Conservation (phyloP, 2,797 vertebrate genomes). For the Erpetoichthys calabaricus region DNA sequence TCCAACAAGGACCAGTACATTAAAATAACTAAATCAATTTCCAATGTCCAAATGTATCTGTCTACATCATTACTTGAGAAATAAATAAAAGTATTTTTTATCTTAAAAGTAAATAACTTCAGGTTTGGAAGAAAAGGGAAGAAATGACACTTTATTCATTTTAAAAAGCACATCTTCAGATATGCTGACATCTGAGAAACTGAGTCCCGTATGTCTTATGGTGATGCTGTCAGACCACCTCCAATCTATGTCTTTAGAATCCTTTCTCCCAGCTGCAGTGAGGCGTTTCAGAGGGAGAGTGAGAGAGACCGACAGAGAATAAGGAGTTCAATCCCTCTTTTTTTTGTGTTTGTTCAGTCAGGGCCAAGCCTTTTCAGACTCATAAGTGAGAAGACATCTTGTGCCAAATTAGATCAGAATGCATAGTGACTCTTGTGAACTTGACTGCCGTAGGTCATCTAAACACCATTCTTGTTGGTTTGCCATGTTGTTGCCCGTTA, state of each 20-base stretch:
- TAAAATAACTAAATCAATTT: not conserved
- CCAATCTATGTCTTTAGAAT: slow-evolving; percentile 10
- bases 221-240: slow-evolving; percentile 23
- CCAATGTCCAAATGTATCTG: not conserved
- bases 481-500: slow-evolving; percentile 9
- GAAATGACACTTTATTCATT: too few relatives aligned
- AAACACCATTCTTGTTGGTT: not conserved
- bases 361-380: not conserved
- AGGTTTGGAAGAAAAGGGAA: too few relatives aligned
- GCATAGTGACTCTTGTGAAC: not conserved
- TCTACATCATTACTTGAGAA: too few relatives aligned
- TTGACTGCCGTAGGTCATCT: too few relatives aligned
- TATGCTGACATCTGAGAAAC: not conserved
- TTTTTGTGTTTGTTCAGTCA: not conserved
- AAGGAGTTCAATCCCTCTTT: not conserved
- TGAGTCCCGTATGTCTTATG: slow-evolving; percentile 2
- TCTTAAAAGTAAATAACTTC: too few relatives aligned
- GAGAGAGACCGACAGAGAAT: not conserved
- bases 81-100: too few relatives aligned
- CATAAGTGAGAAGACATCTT: not conserved
- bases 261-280: slow-evolving; percentile 12
- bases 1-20: too few relatives aligned
- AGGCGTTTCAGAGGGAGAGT: slow-evolving; percentile 5
- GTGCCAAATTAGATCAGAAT: slow-evolving; percentile 5
- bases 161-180: not conserved